Evolutionary conservation across 2,113 vertebrate genomes (phyloP), one percentile per base, ranked within the genome.

Genomic region (Turdus rufiventris): DNA sequence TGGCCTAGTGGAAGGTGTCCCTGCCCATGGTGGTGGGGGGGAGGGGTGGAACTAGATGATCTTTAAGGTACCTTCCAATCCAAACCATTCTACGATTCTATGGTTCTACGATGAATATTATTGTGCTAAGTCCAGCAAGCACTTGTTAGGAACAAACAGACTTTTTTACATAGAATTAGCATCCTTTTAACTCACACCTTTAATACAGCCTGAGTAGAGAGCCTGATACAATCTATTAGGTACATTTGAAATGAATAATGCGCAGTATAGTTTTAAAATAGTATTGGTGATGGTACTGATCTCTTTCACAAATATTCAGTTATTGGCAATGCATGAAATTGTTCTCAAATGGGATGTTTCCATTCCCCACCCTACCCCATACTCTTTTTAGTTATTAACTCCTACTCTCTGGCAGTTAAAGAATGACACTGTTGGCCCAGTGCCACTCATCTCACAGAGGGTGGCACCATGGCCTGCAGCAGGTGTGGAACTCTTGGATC

Each of bases 141-240:
- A 26, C 95, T 96, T 95, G 57, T 89, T 94, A 95, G 83, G 77
- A 96, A 90, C 88, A 95, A 93, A 95, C 84, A 89, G 89, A 93
- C 76, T 96, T 96, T 95, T 96, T 10, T 93, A 70, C 89, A 95
- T 83, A 91, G 80, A 96, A 94, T 96, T 97, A 95, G 40, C 34
- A 25, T 91, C 77, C 60, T 91, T 96, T 93, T 91, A 94, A 96
- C 94, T 95, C 47, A 43, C 77, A 93, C 75, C 80, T 96, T 97
- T 96, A 91, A 95, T 91, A 56, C 38, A 82, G 33, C 23, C 85
- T 34, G 29, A 40, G 40, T 93, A 66, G 75, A 94, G 91, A 63
- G 53, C 63, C 85, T 95, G 76, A 94, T 93, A 75, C 85, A 96
- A 92, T 94, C 87, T 83, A 76, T 94, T 94, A 96, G 91, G 57